Conservation (phyloP, 2,888 invertebrate genomes). For the Neocrepidodera transversa region DNA sequence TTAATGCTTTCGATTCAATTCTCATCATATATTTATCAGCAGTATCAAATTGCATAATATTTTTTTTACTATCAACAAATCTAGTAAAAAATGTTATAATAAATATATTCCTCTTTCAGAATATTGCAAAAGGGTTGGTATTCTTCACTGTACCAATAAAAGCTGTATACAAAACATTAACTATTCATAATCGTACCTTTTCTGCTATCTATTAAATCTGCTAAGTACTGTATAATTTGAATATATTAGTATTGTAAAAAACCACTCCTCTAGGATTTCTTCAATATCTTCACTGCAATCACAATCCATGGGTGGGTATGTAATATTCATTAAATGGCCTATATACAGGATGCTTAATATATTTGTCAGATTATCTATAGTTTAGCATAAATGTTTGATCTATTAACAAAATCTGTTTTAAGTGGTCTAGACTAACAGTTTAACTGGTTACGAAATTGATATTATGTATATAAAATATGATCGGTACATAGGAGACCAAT, state of each 20-base stretch:
- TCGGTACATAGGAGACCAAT: constrained; percentile 1
- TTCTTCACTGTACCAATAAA: no score
- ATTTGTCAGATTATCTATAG: no score
- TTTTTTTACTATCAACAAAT: no score
- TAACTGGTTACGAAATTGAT: not conserved
- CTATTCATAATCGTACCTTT: constrained; percentile 9
- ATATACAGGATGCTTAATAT: constrained; percentile 5
- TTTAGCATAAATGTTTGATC: no score
- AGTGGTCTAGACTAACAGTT: not conserved
- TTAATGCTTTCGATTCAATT: no score
- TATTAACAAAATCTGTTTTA: not conserved
- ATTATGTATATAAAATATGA: not conserved
- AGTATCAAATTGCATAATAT: no score
- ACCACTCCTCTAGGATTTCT: constrained; percentile 25
- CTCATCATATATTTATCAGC: no score
- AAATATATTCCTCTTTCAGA: no score
- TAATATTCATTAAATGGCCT: constrained; percentile 19
- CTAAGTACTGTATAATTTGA: constrained; percentile 24
- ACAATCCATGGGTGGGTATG: constrained; percentile 22
- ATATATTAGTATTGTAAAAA: constrained; percentile 30
- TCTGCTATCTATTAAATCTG: constrained; percentile 24
- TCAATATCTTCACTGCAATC: constrained; percentile 19
- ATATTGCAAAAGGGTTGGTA: no score
- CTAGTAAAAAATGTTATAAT: no score
- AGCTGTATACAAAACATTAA: constrained; percentile 2